A percentile compares a stretch with the other conserved stretches of the same genome.
Conservation (phyloP, 2,797 vertebrate species). For the Cichlasoma orientale region DNA sequence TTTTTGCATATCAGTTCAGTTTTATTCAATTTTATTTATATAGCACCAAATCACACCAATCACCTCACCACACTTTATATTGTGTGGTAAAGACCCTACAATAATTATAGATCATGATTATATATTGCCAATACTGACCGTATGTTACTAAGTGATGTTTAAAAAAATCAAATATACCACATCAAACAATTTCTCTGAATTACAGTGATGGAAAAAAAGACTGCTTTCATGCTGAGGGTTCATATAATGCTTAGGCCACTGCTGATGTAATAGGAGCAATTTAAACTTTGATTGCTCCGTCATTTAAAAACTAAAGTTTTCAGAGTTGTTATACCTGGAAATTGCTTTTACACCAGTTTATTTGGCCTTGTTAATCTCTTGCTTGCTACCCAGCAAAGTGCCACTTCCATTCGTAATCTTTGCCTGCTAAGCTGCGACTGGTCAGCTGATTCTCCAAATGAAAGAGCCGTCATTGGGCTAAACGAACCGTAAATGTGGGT, state of each 20-base stretch:
- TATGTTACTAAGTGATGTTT: too few relatives aligned
- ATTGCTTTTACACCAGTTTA: not conserved
- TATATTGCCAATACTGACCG: too few relatives aligned
- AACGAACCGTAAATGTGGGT: slow-evolving; percentile 10
- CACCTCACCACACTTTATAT: too few relatives aligned
- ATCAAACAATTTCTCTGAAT: not conserved
- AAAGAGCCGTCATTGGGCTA: not conserved
- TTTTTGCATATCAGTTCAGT: too few relatives aligned
- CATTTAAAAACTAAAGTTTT: not conserved
- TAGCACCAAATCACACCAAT: too few relatives aligned
- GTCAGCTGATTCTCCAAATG: slow-evolving; percentile 8
- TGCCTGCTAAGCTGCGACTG: slow-evolving; percentile 5
- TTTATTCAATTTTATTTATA: too few relatives aligned
- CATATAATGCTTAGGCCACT: not conserved
- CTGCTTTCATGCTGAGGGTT: not conserved
- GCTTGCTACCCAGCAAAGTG: not conserved
- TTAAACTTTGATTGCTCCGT: not conserved
- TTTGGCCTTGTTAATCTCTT: not conserved
- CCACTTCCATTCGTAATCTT: not conserved
- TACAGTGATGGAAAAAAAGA: not conserved
- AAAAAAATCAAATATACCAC: too few relatives aligned
- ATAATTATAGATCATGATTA: too few relatives aligned
- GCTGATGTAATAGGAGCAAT: not conserved
- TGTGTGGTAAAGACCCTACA: too few relatives aligned
- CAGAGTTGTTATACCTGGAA: not conserved